Evolutionary conservation across 1,140 invertebrate species (phyloP).

Genomic region (Monochamus saltuarius): DNA sequence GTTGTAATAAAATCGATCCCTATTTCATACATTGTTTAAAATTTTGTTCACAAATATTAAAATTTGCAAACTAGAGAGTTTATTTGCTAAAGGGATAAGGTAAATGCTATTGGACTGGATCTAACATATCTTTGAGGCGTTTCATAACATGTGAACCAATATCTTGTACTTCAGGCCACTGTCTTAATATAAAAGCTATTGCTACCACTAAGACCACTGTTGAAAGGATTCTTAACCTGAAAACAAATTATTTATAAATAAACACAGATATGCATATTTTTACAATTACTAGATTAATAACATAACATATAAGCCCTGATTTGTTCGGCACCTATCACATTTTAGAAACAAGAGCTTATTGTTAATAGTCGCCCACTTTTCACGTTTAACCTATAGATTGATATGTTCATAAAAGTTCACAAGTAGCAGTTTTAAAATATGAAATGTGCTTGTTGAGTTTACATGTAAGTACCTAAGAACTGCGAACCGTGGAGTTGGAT

Average conservation of each 20-base stretch:
- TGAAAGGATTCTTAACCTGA: conserved; percentile 81
- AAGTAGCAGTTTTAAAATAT: no score
- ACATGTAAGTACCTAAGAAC: no score
- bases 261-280: no score
- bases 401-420: no score
- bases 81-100: conserved; percentile 24
- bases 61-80: conserved; percentile 27
- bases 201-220: conserved; percentile 77
- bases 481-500: no score
- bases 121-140: conserved; percentile 67
- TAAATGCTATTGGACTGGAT: conserved; percentile 61
- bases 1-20: conserved; percentile 1
- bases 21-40: not conserved
- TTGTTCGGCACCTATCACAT: no score
- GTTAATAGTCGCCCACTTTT: no score
- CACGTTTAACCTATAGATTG: no score
- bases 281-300: no score
- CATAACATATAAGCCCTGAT: no score
- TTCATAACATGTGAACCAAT: conserved; percentile 69
- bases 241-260: conserved; percentile 54
- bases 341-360: no score
- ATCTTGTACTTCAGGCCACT: conserved; percentile 85
- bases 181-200: conserved; percentile 79
- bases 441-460: no score
- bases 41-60: conserved; percentile 19